Percentiles rank a stretch among this genome's conserved stretches.
Conservation (phyloP, 2,797 vertebrate species). For the Pipistrellus kuhlii region DNA sequence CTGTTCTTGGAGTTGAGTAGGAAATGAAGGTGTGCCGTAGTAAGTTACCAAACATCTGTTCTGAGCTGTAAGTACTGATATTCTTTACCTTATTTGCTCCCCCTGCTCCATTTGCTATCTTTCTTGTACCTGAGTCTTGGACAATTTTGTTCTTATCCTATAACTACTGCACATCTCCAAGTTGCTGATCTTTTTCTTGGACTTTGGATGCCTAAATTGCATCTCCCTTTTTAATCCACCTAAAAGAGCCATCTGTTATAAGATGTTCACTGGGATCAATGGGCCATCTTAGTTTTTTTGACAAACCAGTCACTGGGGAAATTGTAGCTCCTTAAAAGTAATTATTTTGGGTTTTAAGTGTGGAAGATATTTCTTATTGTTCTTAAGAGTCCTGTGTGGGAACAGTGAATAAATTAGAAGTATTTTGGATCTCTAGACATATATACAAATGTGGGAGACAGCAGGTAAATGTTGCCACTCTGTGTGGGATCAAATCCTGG, state of each 20-base stretch:
- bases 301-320: not conserved
- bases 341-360: not conserved
- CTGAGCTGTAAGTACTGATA: not conserved
- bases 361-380: not conserved
- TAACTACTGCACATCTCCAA: not conserved
- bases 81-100: constrained; percentile 7
- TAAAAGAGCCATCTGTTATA: not conserved
- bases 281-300: not conserved
- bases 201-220: not conserved
- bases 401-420: not conserved
- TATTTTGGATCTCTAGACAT: not conserved
- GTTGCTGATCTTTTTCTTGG: constrained; percentile 6
- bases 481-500: not conserved
- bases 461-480: not conserved
- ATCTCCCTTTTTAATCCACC: not conserved
- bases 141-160: not conserved
- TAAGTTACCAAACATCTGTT: not conserved
- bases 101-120: not conserved
- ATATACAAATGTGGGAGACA: not conserved
- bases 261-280: not conserved
- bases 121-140: not conserved
- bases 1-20: not conserved
- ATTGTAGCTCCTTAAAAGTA: not conserved
- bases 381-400: not conserved
- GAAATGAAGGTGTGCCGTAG: not conserved